A percentile compares a stretch with the other conserved stretches of the same genome.
Conservation (phyloP, 2,113 vertebrate species). For the Gambusia affinis region DNA sequence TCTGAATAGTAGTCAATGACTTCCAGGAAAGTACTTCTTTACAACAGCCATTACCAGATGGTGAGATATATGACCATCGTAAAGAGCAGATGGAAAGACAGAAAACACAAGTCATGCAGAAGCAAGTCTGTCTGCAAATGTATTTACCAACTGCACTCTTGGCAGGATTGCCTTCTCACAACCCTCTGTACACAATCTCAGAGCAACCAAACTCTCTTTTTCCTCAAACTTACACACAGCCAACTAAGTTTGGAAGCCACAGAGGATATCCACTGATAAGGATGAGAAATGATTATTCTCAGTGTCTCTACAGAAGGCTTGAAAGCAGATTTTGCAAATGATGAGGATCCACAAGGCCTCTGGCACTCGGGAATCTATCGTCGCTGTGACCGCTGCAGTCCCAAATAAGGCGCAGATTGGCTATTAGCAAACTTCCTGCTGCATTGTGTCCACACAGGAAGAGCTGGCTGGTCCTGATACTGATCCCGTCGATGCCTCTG, state of each 20-base stretch:
- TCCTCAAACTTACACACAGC: slow-evolving; percentile 13
- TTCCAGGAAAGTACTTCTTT: slow-evolving; percentile 46
- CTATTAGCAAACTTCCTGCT: slow-evolving; percentile 80
- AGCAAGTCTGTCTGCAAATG: slow-evolving; percentile 69
- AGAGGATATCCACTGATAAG: slow-evolving; percentile 29
- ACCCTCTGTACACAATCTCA: slow-evolving; percentile 57
- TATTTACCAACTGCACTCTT: slow-evolving; percentile 63
- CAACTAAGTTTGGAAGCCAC: slow-evolving; percentile 31
- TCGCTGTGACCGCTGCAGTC: slow-evolving; percentile 33
- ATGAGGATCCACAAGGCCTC: slow-evolving; percentile 28
- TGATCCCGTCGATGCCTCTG: slow-evolving; percentile 65
- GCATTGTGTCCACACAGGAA: slow-evolving; percentile 81
- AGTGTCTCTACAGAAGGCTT: slow-evolving; percentile 26
- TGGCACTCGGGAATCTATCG: slow-evolving; percentile 44
- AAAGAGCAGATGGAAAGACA: slow-evolving; percentile 44
- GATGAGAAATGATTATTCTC: slow-evolving; percentile 40
- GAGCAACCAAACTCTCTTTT: slow-evolving; percentile 10
- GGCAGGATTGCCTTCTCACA: slow-evolving; percentile 57
- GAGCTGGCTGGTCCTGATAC: slow-evolving; percentile 79
- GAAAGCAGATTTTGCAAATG: slow-evolving; percentile 19
- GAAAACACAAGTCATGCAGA: slow-evolving; percentile 56
- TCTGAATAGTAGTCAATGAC: slow-evolving; percentile 16
- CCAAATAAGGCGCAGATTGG: slow-evolving; percentile 38
- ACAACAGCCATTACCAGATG: slow-evolving; percentile 52
- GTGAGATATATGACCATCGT: slow-evolving; percentile 28